phyloP scores from a whole-genome alignment of 2,113 vertebrate genomes.

The human (Homo sapiens) region DNA sequence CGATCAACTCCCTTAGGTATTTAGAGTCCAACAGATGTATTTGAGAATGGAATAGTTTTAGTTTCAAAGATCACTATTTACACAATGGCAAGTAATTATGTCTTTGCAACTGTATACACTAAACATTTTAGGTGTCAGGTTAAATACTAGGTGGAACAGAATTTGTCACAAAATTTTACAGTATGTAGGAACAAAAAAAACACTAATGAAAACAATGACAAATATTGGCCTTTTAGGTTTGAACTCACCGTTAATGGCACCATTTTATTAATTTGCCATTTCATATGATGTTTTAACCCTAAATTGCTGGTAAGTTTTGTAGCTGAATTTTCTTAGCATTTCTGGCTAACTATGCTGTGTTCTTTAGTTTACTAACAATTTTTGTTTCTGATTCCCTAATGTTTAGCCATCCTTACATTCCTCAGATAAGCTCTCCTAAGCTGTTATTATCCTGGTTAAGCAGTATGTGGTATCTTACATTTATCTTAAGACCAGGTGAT shows the following conservation, averaged over 20 bases:
- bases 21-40: background rate
- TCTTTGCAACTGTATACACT: background rate
- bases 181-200: background rate
- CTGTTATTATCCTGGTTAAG: background rate
- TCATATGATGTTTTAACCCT: background rate
- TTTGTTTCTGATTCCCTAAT: background rate
- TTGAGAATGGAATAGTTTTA: background rate
- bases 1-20: background rate
- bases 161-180: background rate
- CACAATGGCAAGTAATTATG: background rate
- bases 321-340: background rate
- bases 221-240: too few relatives aligned
- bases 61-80: background rate
- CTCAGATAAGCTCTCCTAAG: background rate
- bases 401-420: background rate
- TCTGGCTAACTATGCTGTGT: background rate
- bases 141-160: background rate
- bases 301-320: background rate
- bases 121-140: background rate
- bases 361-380: background rate
- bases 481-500: background rate
- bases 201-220: background rate
- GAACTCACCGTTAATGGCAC: background rate
- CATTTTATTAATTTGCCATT: background rate
- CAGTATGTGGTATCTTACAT: background rate